phyloP scores from a whole-genome alignment of 2,797 vertebrate species.

The Columba guinea region DNA sequence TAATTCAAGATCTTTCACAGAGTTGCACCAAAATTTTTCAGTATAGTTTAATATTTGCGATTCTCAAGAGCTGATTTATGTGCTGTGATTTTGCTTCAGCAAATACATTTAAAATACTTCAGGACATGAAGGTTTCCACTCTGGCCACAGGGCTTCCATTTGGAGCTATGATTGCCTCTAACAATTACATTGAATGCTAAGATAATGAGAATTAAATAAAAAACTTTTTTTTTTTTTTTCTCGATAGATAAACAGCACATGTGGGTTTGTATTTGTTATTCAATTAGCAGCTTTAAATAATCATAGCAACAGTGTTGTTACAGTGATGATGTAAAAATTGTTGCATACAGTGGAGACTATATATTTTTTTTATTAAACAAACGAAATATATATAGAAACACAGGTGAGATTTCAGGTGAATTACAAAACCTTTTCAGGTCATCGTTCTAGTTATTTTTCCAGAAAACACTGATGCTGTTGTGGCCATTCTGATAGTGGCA shows the following conservation, averaged over 20 bases:
- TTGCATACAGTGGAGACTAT: background rate
- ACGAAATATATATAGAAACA: background rate
- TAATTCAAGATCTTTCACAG: background rate
- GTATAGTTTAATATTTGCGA: background rate
- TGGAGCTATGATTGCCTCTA: background rate
- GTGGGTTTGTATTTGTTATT: background rate
- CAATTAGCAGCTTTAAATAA: background rate
- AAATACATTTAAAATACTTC: background rate
- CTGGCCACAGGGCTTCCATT: background rate
- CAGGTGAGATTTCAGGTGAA: background rate
- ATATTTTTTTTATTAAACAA: background rate
- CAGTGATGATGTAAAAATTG: background rate
- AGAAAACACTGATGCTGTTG: background rate
- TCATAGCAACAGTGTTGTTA: fast-evolving
- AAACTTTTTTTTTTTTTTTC: background rate
- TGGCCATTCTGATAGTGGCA: background rate
- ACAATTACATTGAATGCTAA: background rate
- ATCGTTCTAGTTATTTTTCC: background rate
- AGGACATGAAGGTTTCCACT: background rate
- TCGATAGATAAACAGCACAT: background rate
- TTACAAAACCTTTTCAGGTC: background rate
- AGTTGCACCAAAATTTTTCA: background rate
- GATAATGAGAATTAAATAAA: background rate
- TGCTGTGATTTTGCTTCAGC: background rate
- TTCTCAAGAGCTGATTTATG: background rate